phyloP scores from a whole-genome alignment of 2,113 vertebrate genomes.

The Actenoides lindsayi region DNA sequence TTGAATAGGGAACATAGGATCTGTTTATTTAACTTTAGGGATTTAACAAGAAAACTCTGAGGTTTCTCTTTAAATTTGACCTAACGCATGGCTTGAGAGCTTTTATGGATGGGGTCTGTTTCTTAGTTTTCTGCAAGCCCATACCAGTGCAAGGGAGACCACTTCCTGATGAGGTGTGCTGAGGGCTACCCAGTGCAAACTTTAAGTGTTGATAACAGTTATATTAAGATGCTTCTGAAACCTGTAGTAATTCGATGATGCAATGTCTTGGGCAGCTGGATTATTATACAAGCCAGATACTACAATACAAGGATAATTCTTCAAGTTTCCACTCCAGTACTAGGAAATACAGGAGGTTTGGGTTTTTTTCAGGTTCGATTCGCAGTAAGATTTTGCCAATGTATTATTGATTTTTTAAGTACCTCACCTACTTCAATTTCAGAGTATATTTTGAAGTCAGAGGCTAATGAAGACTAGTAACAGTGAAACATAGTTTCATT shows the following conservation, averaged over 20 bases:
- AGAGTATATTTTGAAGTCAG: background rate
- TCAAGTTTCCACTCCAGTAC: background rate
- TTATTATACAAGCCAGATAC: background rate
- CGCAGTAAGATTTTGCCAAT: background rate
- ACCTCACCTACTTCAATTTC: background rate
- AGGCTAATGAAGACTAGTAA: background rate
- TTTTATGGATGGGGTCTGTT: background rate
- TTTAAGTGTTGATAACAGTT: background rate
- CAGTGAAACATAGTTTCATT: background rate
- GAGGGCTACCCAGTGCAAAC: background rate
- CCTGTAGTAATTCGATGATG: background rate
- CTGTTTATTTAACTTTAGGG: background rate
- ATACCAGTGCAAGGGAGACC: background rate
- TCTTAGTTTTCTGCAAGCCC: background rate
- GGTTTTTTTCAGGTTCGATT: background rate
- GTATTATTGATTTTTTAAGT: background rate
- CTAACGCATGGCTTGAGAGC: background rate
- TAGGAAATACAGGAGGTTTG: background rate
- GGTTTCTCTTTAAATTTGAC: background rate
- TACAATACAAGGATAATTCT: background rate
- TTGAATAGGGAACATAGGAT: background rate
- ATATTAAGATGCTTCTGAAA: background rate
- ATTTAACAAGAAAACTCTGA: background rate
- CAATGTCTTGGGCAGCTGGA: background rate
- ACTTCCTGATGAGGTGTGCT: rapidly evolving